phyloP scores from a whole-genome alignment of 2,113 vertebrate genomes.

The Hippocampus barbouri region DNA sequence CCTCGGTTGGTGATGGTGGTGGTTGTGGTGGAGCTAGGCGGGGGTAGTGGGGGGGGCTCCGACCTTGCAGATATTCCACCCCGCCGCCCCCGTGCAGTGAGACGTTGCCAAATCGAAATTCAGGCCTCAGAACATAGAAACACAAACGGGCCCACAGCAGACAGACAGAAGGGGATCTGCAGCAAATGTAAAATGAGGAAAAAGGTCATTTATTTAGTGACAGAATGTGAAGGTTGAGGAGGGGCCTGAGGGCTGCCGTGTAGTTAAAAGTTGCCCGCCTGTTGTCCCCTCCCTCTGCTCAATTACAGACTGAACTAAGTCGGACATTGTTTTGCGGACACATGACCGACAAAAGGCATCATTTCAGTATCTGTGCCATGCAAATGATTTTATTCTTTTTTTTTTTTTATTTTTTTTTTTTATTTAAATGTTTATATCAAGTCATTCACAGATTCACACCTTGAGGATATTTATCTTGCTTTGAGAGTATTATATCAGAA shows the following conservation, averaged over 20 bases:
- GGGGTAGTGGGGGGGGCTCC: constrained; percentile 27
- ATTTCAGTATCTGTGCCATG: constrained; percentile 63
- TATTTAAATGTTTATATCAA: constrained; percentile 60
- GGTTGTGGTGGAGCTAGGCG: constrained; percentile 2
- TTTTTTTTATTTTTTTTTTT: constrained; percentile 69
- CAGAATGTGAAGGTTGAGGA: constrained; percentile 53
- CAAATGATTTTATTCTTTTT: constrained; percentile 67
- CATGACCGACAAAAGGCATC: constrained; percentile 45
- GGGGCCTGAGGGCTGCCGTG: constrained; percentile 36
- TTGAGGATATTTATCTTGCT: constrained; percentile 59
- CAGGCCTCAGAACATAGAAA: constrained; percentile 70
- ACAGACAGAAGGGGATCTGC: constrained; percentile 60
- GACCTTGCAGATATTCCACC: constrained; percentile 40
- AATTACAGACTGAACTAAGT: constrained; percentile 51
- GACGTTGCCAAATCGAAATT: constrained; percentile 71
- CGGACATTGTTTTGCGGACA: constrained; percentile 52
- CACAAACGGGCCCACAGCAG: constrained; percentile 47
- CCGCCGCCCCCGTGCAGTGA: constrained; percentile 39
- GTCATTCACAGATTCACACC: constrained; percentile 65
- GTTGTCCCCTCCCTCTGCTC: constrained; percentile 54
- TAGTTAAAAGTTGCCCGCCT: constrained; percentile 48
- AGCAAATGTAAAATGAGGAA: constrained; percentile 56
- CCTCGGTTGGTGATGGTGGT: constrained; percentile 17
- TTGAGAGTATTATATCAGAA: constrained; percentile 68
- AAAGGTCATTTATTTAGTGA: constrained; percentile 59